Conservation (phyloP, 2,797 vertebrate genomes). For the Pipistrellus nathusii region DNA sequence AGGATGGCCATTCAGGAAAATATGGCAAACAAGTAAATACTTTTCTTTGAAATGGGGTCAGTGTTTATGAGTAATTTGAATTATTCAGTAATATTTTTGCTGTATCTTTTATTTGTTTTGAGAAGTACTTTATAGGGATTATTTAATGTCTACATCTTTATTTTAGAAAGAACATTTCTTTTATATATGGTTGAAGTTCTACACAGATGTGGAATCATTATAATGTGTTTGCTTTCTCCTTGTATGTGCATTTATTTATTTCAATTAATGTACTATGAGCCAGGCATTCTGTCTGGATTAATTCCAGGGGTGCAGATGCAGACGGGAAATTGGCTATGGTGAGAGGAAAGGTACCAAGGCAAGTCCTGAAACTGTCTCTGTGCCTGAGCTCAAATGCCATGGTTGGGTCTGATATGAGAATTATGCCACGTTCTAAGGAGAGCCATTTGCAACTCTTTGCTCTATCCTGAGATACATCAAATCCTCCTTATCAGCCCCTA, state of each 20-base stretch:
- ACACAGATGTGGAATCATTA: neutral
- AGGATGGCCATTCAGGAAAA: neutral
- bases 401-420: neutral
- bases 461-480: neutral
- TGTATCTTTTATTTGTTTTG: conserved; percentile 24
- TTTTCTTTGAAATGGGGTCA: conserved; percentile 8
- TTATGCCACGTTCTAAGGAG: neutral
- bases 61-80: conserved; percentile 20
- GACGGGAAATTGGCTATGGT: neutral
- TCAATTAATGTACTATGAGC: neutral
- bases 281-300: neutral
- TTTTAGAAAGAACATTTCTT: conserved; percentile 36
- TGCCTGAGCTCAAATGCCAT: neutral
- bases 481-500: neutral
- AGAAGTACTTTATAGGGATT: neutral
- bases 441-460: neutral
- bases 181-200: conserved; percentile 12
- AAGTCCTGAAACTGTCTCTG: neutral
- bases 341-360: neutral
- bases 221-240: conserved; percentile 25
- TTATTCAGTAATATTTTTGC: neutral
- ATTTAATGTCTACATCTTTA: neutral
- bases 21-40: neutral
- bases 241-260: neutral
- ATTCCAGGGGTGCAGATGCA: neutral